Evolutionary conservation across 2,113 vertebrate genomes (phyloP), one percentile per base, ranked within the genome.

Genomic region (Columbina picui): DNA sequence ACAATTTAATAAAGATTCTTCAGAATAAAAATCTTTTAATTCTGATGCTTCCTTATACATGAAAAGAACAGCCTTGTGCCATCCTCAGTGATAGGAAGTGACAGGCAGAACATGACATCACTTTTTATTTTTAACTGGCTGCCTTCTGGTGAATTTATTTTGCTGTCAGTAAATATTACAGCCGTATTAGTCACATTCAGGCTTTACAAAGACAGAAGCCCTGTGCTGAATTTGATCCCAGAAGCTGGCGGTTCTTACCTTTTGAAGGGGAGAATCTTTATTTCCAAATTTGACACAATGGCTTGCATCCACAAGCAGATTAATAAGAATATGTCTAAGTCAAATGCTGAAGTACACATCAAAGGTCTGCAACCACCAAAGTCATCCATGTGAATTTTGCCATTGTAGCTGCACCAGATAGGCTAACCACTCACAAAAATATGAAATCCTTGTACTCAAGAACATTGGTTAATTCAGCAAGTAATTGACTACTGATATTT

Each of bases 101-200:
- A 91, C 81, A 96, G 96, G 88, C 90, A 93, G 49, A 89, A 78
- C 87, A 92, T 95, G 92, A 95, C 90, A 92, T 96, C 95, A 93
- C n/a, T 86, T 84, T 80, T 87, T 94, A 90, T 96, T 95, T 96
- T 96, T 96, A 95, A 94, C 89, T 53, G 53, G 9, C 61, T 93
- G 83, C 61, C 74, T 92, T 82, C 78, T 93, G 74, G 32, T 85
- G 89, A 89, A 73, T 91, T 91, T 89, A 79, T 94, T 92, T 75
- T 76, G 57, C 74, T 87, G 61, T 76, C 81, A 89, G 77, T 60
- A 91, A 78, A 79, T 93, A 92, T 69, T 76, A 69, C 23, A 82
- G 65, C 60, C 87, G 73, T 7, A 34, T 84, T 91, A 94, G 85
- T 79, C 83, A 67, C 45, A 73, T 82, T 69, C 32, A 79, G 50